Percentiles rank a stretch among this genome's conserved stretches.
These are phyloP conservation scores for Rhynchonycteris naso DNA, from an alignment of 2,797 vertebrate species.

Conservation along the genomic window DNA sequence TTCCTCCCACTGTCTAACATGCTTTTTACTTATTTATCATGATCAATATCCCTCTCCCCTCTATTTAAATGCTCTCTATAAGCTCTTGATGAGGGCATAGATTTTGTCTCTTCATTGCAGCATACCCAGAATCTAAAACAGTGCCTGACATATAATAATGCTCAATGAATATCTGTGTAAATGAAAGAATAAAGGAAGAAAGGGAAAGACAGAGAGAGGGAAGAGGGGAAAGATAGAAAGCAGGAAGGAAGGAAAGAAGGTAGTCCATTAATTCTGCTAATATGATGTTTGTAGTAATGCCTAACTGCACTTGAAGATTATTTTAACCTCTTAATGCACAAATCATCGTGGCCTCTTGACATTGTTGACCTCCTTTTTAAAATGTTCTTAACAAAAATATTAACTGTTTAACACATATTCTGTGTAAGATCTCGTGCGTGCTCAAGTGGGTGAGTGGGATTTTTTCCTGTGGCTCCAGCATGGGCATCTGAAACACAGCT, in stretches of 20 bases:
- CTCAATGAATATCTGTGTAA: neutral
- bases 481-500: neutral
- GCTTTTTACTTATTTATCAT: neutral
- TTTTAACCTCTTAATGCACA: neutral
- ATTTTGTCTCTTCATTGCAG: neutral
- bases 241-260: neutral
- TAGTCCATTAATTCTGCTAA: neutral
- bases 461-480: neutral
- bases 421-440: neutral
- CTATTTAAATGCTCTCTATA: neutral
- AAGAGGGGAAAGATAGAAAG: neutral
- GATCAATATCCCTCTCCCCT: neutral
- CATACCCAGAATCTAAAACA: neutral
- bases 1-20: neutral
- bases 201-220: neutral
- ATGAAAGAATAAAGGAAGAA: neutral
- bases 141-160: neutral
- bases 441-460: neutral
- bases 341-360: neutral
- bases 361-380: neutral
- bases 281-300: neutral
- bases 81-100: neutral
- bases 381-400: neutral
- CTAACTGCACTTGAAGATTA: neutral
- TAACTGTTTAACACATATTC: neutral